A percentile compares a stretch with the other conserved stretches of the same genome.
phyloP scores from a whole-genome alignment of 2,888 invertebrate species.

The Pyrrhosoma nymphula region DNA sequence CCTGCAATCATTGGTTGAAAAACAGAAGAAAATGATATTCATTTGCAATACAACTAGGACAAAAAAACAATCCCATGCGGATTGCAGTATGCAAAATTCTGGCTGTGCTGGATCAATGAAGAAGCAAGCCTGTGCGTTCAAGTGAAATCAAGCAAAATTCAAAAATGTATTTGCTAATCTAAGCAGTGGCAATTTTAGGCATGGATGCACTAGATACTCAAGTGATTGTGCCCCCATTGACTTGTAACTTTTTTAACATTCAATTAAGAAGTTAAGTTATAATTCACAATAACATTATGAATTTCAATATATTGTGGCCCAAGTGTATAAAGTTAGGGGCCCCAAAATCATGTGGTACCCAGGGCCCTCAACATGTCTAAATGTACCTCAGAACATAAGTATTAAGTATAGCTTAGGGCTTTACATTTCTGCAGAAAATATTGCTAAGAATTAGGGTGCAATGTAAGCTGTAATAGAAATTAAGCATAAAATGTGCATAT shows the following conservation, averaged over 20 bases:
- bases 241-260: not conserved
- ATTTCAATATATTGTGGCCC: not conserved
- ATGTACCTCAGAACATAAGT: not conserved
- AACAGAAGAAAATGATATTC: not conserved
- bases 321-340: not conserved
- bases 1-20: slow-evolving; percentile 73
- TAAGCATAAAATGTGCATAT: slow-evolving; percentile 43
- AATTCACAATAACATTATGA: not conserved
- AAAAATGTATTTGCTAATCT: not conserved
- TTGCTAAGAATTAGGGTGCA: slow-evolving; percentile 43
- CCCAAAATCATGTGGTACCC: not conserved
- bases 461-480: slow-evolving; percentile 47
- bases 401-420: not conserved
- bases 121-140: slow-evolving; percentile 60
- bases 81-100: not conserved
- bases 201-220: not conserved
- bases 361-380: not conserved
- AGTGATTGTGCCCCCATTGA: not conserved
- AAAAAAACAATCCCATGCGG: not conserved
- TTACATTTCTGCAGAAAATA: not conserved
- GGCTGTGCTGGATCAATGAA: slow-evolving; percentile 59
- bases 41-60: not conserved
- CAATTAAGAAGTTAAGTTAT: not conserved
- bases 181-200: not conserved
- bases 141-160: slow-evolving; percentile 38